Evolutionary conservation across 2,797 vertebrate species (phyloP), one percentile per base, ranked within the genome.

Genomic region (Falco columbarius): DNA sequence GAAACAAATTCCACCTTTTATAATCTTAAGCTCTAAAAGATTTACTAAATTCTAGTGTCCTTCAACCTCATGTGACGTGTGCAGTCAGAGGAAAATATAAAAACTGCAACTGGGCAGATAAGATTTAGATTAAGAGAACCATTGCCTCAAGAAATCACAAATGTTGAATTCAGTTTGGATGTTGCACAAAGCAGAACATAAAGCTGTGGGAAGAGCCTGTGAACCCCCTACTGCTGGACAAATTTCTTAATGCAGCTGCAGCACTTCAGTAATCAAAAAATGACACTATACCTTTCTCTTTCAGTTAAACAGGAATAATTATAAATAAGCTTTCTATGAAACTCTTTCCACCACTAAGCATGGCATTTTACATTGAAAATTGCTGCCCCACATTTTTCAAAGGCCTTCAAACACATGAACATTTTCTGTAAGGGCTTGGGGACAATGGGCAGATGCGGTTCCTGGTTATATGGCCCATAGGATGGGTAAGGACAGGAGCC

Each of bases 141-240:
- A 76, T 90, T 97, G 94, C 91, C 77, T 97, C 93, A 91, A 86
- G 55, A 94, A 72, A 88, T 93, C 75, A 30, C 46, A 95, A 92
- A 83, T 79, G 74, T 86, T 96, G 89, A 96, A 95, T 93, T 97
- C 75, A 89, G 62, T 95, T 92, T 97, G 96, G 91, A 96, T 38
- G 59, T 29, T 66, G 80, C 91, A 97, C 93, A 97, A 97, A 97
- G 95, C 72, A 91, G 61, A 79, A 90, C 14, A 12, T n/a, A 52
- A 91, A 94, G 68, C 12, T 23, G 49, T 95, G 59, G 54, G 63
- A 62, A 95, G 51, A 94, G 61, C 38, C 84, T 94, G 65, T 91
- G 80, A 90, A 74, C 4, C 26, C 40, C 10, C 42, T 67, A 74
- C 30, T 88, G 56, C 30, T 83, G 32, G 26, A 7, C 1, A 4